Conservation (phyloP, 2,888 invertebrate species). For the Pecten maximus region DNA sequence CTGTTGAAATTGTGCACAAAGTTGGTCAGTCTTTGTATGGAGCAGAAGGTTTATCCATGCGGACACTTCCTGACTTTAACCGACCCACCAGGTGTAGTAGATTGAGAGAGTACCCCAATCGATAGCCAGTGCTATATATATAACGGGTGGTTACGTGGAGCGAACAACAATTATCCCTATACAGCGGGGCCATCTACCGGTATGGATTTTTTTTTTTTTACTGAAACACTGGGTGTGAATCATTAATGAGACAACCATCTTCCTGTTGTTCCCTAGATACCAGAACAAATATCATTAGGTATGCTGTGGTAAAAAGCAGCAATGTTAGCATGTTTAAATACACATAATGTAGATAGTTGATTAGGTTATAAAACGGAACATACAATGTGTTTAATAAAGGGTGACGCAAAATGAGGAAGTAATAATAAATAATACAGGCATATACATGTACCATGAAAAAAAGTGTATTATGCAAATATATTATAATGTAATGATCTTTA, state of each 20-base stretch:
- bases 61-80: background rate
- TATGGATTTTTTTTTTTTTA: background rate
- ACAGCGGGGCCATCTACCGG: background rate
- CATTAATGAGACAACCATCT: background rate
- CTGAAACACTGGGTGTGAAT: background rate
- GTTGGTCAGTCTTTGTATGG: background rate
- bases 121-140: background rate
- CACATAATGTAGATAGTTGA: background rate
- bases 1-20: background rate
- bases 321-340: background rate
- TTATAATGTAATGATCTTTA: too few species aligned
- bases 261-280: constrained; percentile 4
- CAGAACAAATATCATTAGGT: background rate
- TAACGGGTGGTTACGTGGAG: background rate
- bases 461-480: too few species aligned
- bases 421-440: too few species aligned
- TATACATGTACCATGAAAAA: too few species aligned
- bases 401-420: background rate
- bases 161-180: background rate
- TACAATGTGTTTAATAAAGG: background rate
- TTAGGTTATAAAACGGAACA: background rate
- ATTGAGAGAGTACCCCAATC: background rate
- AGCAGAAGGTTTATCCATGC: too few species aligned
- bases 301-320: background rate
- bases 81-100: background rate